Evolutionary conservation across 2,888 invertebrate species (phyloP).

Genomic region (Dasysyrphus tricinctus): DNA sequence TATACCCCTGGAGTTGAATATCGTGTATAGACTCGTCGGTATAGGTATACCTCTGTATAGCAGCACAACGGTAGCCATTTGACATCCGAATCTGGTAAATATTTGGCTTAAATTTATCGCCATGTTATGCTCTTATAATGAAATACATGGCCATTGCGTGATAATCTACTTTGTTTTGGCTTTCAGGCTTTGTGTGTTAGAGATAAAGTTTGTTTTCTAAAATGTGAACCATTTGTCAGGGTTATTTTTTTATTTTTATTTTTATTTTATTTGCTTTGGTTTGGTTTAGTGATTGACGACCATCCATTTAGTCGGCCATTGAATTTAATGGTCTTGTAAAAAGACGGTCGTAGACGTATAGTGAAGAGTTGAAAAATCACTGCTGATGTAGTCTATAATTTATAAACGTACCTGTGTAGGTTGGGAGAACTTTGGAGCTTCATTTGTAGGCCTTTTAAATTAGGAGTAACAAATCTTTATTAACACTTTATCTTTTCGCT

Average conservation of each 20-base stretch:
- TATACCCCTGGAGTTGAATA: neutral
- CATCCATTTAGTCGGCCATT: slow-evolving; percentile 18
- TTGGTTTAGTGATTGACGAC: slow-evolving; percentile 3
- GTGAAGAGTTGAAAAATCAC: neutral
- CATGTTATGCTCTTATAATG: slow-evolving; percentile 34
- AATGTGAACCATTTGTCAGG: slow-evolving; percentile 13
- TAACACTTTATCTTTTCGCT: no score
- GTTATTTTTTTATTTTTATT: neutral
- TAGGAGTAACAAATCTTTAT: neutral
- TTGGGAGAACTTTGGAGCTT: no score
- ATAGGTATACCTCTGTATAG: neutral
- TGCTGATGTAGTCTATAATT: neutral
- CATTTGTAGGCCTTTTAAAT: neutral
- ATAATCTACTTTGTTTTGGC: slow-evolving; percentile 45
- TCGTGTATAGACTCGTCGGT: no score
- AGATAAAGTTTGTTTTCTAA: slow-evolving; percentile 25
- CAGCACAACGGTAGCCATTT: neutral
- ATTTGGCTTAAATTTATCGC: slow-evolving; percentile 50
- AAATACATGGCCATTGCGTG: slow-evolving; percentile 38
- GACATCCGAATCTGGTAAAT: slow-evolving; percentile 54
- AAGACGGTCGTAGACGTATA: neutral
- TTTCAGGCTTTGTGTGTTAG: slow-evolving; percentile 28
- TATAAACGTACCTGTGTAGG: neutral
- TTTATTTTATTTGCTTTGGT: neutral
- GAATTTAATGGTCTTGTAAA: slow-evolving; percentile 23